These are phyloP conservation scores for Chymomyza fuscimana DNA, from an alignment of 2,888 invertebrate species.

Conservation along the genomic window DNA sequence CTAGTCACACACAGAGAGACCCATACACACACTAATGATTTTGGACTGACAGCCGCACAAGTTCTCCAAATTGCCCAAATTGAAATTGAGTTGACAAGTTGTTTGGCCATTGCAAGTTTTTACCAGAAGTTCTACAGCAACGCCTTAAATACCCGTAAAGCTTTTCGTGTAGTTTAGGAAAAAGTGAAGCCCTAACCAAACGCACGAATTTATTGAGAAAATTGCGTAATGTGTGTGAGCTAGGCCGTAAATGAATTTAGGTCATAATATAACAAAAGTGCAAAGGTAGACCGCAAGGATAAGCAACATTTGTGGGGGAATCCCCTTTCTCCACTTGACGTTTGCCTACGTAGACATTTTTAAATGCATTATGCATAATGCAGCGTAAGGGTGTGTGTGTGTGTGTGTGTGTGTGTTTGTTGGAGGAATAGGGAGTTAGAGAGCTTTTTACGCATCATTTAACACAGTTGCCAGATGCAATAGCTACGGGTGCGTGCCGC, in stretches of 20 bases:
- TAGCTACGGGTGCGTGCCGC: constrained; percentile 32
- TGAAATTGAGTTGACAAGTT: constrained; percentile 75
- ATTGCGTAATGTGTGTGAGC: constrained; percentile 12
- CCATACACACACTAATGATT: background rate
- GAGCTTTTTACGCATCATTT: constrained; percentile 58
- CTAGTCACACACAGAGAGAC: too few relatives aligned
- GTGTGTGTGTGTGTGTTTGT: constrained; percentile 14
- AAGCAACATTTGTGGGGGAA: background rate
- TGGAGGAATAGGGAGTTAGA: constrained; percentile 10
- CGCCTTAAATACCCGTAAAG: background rate
- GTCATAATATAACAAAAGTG: constrained; percentile 42
- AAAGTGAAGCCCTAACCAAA: constrained; percentile 15
- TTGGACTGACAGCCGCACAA: constrained; percentile 51
- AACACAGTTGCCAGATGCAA: constrained; percentile 37
- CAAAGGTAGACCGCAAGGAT: background rate
- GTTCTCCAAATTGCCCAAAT: constrained; percentile 74
- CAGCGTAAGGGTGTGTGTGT: background rate
- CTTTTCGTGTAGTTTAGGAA: constrained; percentile 21
- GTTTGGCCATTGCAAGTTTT: constrained; percentile 39
- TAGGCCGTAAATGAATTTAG: constrained; percentile 65
- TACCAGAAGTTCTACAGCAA: background rate
- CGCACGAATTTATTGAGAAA: constrained; percentile 41
- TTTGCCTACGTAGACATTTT: constrained; percentile 67
- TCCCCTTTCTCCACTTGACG: background rate
- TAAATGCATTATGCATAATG: constrained; percentile 61